Evolutionary conservation across 2,888 invertebrate species (phyloP).

Genomic region (Anthoptus insignis): DNA sequence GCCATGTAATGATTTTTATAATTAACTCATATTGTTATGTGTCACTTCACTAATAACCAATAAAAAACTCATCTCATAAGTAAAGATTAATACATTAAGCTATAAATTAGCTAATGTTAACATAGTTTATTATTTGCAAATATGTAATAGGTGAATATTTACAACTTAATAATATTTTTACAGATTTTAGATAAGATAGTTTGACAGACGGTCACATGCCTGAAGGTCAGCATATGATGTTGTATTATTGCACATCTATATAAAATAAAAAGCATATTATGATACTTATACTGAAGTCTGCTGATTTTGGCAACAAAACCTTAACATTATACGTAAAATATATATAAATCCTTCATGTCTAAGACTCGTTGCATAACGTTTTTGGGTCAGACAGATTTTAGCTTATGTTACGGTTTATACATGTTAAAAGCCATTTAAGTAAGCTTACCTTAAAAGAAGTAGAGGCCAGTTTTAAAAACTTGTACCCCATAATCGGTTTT

Average conservation of each 20-base stretch:
- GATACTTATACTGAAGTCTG: not conserved
- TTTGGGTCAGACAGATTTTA: slow-evolving; percentile 44
- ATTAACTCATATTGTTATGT: not conserved
- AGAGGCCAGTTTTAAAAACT: slow-evolving; percentile 77
- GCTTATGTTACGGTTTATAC: not conserved
- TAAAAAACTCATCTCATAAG: too few species aligned
- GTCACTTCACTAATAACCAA: too few species aligned
- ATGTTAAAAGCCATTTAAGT: slow-evolving; percentile 37
- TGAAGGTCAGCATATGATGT: slow-evolving; percentile 69
- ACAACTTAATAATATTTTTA: too few species aligned
- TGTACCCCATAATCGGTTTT: slow-evolving; percentile 72
- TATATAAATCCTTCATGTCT: slow-evolving; percentile 8
- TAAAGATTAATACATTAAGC: too few species aligned
- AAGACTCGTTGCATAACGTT: slow-evolving; percentile 73
- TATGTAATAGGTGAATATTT: too few species aligned
- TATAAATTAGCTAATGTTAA: too few species aligned
- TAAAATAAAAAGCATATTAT: not conserved
- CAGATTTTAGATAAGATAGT: too few species aligned
- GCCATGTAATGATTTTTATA: not conserved
- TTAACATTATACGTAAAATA: not conserved
- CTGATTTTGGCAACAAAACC: not conserved
- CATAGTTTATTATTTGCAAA: too few species aligned
- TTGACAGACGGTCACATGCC: slow-evolving; percentile 72
- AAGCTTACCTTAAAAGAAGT: slow-evolving; percentile 73
- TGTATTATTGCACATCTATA: not conserved